Percentiles rank a stretch among this genome's conserved stretches.
Evolutionary conservation across 1,140 invertebrate species (phyloP).

Genomic region (Subanguina moxae): DNA sequence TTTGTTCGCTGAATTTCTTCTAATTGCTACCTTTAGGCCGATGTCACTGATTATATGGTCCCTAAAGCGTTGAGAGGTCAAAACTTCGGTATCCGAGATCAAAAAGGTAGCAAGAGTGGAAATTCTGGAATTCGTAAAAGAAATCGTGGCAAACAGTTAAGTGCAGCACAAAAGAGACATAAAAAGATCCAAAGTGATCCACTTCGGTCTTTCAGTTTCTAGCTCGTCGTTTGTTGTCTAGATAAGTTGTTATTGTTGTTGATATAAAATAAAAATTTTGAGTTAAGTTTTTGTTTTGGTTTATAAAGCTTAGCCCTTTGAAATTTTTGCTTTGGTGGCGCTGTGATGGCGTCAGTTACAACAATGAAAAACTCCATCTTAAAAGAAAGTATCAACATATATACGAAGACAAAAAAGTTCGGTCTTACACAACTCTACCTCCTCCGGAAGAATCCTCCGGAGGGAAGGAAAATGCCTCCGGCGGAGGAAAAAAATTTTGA

Average conservation of each 20-base stretch:
- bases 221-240: background rate
- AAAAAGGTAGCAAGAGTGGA: background rate
- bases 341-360: too few relatives aligned
- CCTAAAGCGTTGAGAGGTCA: conserved; percentile 51
- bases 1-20: background rate
- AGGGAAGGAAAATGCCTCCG: too few relatives aligned
- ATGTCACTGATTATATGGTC: conserved; percentile 86
- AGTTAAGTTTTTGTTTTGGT: background rate
- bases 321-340: too few relatives aligned
- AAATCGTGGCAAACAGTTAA: conserved; percentile 4
- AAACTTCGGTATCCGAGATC: conserved; percentile 30
- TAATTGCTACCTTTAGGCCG: conserved; percentile 60
- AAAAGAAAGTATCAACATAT: too few relatives aligned
- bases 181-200: conserved; percentile 6
- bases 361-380: too few relatives aligned
- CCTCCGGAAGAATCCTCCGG: too few relatives aligned
- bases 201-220: background rate
- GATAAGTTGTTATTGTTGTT: conserved; percentile 6
- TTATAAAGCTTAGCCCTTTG: too few relatives aligned
- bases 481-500: too few relatives aligned
- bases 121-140: background rate
- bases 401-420: too few relatives aligned
- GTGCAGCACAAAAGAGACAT: background rate
- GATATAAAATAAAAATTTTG: conserved; percentile 9
- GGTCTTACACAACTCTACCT: too few relatives aligned